Evolutionary conservation across 2,113 vertebrate species (phyloP).

Genomic region (Perognathus longimembris): DNA sequence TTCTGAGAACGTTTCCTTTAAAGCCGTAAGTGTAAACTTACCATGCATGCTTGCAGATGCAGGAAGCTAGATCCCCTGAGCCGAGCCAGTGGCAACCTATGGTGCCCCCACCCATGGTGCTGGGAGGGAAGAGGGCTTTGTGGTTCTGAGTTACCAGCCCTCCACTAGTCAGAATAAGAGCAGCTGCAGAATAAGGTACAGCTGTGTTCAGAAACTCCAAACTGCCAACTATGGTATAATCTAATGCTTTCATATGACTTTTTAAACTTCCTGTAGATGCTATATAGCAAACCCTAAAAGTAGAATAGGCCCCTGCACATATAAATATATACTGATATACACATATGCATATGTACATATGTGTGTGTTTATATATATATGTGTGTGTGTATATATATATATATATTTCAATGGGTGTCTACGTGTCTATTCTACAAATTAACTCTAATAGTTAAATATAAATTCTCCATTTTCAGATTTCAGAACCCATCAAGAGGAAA

Average conservation of each 20-base stretch:
- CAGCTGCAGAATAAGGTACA: slow-evolving; percentile 4
- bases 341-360: too few species aligned
- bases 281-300: not conserved
- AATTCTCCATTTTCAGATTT: not conserved
- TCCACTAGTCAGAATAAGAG: not conserved
- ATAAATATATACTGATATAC: too few species aligned
- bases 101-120: too few species aligned
- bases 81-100: not conserved
- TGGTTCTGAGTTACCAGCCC: not conserved
- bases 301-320: not conserved
- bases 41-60: not conserved
- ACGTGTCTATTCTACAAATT: not conserved
- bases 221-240: not conserved
- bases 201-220: slow-evolving; percentile 49
- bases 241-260: not conserved
- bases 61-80: not conserved
- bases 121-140: not conserved
- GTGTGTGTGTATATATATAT: not conserved
- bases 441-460: not conserved
- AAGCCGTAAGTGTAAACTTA: slow-evolving; percentile 45
- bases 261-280: not conserved
- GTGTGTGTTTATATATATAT: too few species aligned
- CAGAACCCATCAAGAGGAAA: not conserved
- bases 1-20: slow-evolving; percentile 46
- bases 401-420: too few species aligned